phyloP scores from a whole-genome alignment of 92 coral and sea anemone species.

The Epizoanthus stellaris region DNA sequence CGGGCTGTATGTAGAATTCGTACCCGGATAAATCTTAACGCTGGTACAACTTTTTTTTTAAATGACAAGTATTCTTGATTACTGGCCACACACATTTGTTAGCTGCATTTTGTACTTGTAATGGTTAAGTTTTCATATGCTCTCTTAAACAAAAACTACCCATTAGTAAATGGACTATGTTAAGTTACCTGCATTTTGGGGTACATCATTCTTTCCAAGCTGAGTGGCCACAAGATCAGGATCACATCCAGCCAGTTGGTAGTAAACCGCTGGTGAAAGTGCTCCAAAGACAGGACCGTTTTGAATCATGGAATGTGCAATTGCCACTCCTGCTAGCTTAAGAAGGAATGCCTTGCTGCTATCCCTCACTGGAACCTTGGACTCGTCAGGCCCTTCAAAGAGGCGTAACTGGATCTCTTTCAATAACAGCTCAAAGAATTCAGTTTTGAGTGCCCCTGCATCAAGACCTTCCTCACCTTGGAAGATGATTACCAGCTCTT shows the following conservation, averaged over 20 bases:
- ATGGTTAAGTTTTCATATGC: not conserved
- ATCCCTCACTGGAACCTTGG: constrained; percentile 58
- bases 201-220: constrained; percentile 53
- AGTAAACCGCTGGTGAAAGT: constrained; percentile 58
- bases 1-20: too few species aligned
- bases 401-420: constrained; percentile 60
- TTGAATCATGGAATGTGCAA: constrained; percentile 52
- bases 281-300: constrained; percentile 56
- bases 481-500: constrained; percentile 54
- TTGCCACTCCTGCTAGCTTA: constrained; percentile 57
- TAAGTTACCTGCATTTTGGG: constrained; percentile 56
- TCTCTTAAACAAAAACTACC: constrained; percentile 33
- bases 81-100: constrained; percentile 26
- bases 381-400: constrained; percentile 58
- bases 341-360: constrained; percentile 62
- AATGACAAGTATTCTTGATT: not conserved
- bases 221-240: constrained; percentile 50
- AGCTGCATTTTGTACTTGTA: constrained; percentile 9
- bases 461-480: constrained; percentile 73
- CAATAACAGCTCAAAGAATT: constrained; percentile 58
- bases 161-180: constrained; percentile 7
- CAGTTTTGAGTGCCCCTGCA: constrained; percentile 66
- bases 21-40: too few species aligned
- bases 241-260: constrained; percentile 59
- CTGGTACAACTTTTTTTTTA: too few species aligned